These are phyloP conservation scores for Tanaodytes sp. DNA, from an alignment of 2,888 invertebrate genomes.

Conservation along the genomic window DNA sequence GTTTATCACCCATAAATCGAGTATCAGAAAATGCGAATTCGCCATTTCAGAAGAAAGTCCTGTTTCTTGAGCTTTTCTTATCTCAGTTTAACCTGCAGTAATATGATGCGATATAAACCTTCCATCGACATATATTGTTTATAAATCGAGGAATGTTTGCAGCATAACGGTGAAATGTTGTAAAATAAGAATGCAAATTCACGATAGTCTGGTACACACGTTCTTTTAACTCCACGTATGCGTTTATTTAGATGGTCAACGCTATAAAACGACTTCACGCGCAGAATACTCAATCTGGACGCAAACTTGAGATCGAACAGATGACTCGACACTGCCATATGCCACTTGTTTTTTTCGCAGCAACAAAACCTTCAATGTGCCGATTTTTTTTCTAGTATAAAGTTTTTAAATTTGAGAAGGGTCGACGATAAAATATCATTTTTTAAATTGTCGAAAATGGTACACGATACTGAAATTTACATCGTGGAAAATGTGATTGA, in stretches of 20 bases:
- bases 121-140: conserved; percentile 21
- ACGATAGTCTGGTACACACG: background rate
- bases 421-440: too few relatives aligned
- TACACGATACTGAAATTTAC: too few relatives aligned
- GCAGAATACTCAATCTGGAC: conserved; percentile 26
- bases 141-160: conserved; percentile 15
- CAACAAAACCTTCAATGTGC: too few relatives aligned
- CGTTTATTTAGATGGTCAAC: conserved; percentile 2
- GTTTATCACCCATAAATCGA: too few relatives aligned
- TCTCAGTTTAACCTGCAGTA: conserved; percentile 1
- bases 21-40: conserved; percentile 2
- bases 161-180: conserved; percentile 13
- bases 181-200: conserved; percentile 14
- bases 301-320: conserved; percentile 10
- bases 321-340: background rate
- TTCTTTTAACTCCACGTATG: background rate
- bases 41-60: conserved; percentile 7
- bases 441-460: too few relatives aligned
- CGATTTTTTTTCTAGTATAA: too few relatives aligned
- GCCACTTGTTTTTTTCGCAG: conserved; percentile 1
- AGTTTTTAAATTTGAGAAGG: background rate
- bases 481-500: too few relatives aligned
- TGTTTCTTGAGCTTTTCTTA: background rate
- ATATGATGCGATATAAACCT: conserved; percentile 3
- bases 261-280: conserved; percentile 25